Evolutionary conservation across 2,797 vertebrate genomes (phyloP).

Genomic region (Pempheris klunzingeri): DNA sequence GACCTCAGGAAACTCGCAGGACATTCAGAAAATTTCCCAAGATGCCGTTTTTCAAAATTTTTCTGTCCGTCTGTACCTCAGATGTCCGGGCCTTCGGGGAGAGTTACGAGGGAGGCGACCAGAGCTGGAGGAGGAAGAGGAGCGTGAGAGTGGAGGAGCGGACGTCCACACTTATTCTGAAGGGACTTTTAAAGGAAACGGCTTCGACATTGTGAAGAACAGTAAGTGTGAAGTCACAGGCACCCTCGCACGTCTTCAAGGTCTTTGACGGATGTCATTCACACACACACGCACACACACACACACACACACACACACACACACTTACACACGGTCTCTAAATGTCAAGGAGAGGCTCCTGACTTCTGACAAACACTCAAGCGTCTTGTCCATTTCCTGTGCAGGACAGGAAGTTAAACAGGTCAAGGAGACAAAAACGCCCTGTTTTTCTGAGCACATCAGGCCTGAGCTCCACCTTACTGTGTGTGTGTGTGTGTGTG

Average conservation of each 20-base stretch:
- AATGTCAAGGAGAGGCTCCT: conserved; percentile 35
- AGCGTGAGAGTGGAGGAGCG: conserved; percentile 51
- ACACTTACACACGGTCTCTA: not conserved
- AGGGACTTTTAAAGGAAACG: conserved; percentile 71
- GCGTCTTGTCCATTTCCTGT: conserved; percentile 57
- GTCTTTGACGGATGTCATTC: conserved; percentile 38
- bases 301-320: conserved; percentile 36
- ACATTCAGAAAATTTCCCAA: conserved; percentile 43
- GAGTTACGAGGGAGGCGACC: conserved; percentile 30
- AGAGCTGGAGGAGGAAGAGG: conserved; percentile 55
- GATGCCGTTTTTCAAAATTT: not conserved
- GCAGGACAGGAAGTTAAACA: conserved; percentile 53
- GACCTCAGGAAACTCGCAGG: conserved; percentile 15
- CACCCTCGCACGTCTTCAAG: conserved; percentile 49
- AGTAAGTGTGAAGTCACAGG: conserved; percentile 34
- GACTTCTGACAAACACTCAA: conserved; percentile 11
- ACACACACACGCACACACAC: conserved; percentile 23
- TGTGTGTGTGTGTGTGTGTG: conserved; percentile 26
- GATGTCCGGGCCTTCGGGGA: conserved; percentile 8
- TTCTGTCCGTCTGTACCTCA: not conserved
- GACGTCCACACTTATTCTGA: conserved; percentile 54
- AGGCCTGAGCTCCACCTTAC: conserved; percentile 8
- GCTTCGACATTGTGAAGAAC: conserved; percentile 39
- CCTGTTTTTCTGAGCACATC: conserved; percentile 20
- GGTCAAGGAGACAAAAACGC: conserved; percentile 51